Percentiles rank a stretch among this genome's conserved stretches.
Evolutionary conservation across 2,888 invertebrate species (phyloP).

Genomic region (Agonopterix heracliana): DNA sequence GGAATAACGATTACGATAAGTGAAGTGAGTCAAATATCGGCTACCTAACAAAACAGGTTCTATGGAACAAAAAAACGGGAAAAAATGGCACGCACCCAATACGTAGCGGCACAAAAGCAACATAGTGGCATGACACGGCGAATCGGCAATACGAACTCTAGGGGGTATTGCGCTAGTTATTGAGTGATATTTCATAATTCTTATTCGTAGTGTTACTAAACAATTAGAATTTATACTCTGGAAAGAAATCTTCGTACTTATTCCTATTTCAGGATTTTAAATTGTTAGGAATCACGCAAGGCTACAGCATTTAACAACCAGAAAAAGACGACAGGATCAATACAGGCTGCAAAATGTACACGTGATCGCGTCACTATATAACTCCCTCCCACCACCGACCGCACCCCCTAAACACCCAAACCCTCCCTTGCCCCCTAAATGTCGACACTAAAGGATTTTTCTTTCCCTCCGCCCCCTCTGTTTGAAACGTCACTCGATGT

Average conservation of each 20-base stretch:
- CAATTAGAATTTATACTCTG: too few relatives aligned
- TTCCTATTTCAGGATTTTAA: not conserved
- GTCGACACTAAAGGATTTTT: slow-evolving; percentile 63
- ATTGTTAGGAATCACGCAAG: slow-evolving; percentile 36
- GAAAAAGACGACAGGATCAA: slow-evolving; percentile 68
- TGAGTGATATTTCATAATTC: too few relatives aligned
- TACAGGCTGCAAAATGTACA: slow-evolving; percentile 74
- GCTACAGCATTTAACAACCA: slow-evolving; percentile 46
- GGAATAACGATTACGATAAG: too few relatives aligned
- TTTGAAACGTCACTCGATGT: slow-evolving; percentile 25
- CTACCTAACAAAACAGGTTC: slow-evolving; percentile 11
- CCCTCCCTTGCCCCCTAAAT: slow-evolving; percentile 44
- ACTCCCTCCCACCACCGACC: slow-evolving; percentile 63
- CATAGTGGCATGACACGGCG: slow-evolving; percentile 5
- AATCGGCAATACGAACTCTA: not conserved
- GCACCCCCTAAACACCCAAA: slow-evolving; percentile 63
- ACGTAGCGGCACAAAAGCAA: slow-evolving; percentile 24
- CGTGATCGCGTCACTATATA: slow-evolving; percentile 75
- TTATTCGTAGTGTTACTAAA: too few relatives aligned
- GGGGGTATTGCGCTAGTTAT: too few relatives aligned
- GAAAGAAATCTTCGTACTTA: too few relatives aligned
- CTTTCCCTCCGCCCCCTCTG: slow-evolving; percentile 39
- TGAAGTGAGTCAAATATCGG: not conserved
- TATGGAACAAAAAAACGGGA: slow-evolving; percentile 28
- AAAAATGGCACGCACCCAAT: slow-evolving; percentile 40